phyloP scores from a whole-genome alignment of 2,113 vertebrate genomes.

The mouse (Mus musculus) region GRCm39 chr15:12852001-12852500 shows the following conservation, averaged over 20 bases:
- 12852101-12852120: not conserved
- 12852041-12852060: conserved; percentile 12
- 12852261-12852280: not conserved
- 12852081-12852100: not conserved
- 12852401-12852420: not conserved
- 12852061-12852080: not conserved
- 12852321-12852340: not conserved
- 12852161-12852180: conserved; percentile 21
- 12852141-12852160: not conserved
- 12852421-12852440: not conserved
- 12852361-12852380: no score
- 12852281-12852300: not conserved
- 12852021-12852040: conserved; percentile 19
- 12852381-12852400: not conserved
- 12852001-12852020: conserved; percentile 30
- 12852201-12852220: not conserved
- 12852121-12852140: not conserved
- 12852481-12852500: not conserved
- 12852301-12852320: not conserved
- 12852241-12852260: not conserved
- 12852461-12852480: not conserved
- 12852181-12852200: not conserved
- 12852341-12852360: not conserved
- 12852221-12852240: not conserved
- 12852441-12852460: not conserved